Conservation (phyloP, 2,888 invertebrate genomes). For the Syrista parreyssii region DNA sequence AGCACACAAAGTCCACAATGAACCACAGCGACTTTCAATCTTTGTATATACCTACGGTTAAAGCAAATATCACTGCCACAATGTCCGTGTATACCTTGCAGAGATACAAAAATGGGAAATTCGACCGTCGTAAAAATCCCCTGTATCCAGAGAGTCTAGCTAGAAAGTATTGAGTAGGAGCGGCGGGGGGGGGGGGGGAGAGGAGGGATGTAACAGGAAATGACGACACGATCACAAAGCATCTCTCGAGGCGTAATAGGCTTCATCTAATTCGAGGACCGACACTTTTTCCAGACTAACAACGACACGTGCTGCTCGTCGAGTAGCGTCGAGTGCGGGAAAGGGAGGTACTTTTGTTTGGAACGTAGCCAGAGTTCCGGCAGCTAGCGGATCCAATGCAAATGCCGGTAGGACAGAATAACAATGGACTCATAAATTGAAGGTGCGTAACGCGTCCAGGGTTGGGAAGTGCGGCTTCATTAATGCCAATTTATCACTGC, state of each 20-base stretch:
- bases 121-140: background rate
- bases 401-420: slow-evolving; percentile 29
- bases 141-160: background rate
- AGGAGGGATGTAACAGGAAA: background rate
- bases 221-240: background rate
- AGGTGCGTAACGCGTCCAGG: slow-evolving; percentile 27
- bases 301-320: background rate
- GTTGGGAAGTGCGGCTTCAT: slow-evolving; percentile 49
- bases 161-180: background rate
- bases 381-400: slow-evolving; percentile 33
- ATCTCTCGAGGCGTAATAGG: background rate
- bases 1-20: background rate
- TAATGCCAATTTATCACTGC: slow-evolving; percentile 59
- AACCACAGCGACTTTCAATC: background rate
- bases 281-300: background rate
- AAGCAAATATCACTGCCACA: background rate
- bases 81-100: background rate
- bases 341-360: slow-evolving; percentile 40
- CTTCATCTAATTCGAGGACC: background rate
- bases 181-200: background rate
- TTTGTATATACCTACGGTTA: background rate
- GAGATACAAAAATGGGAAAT: background rate
- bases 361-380: slow-evolving; percentile 38
- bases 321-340: slow-evolving; percentile 10
- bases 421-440: slow-evolving; percentile 40